Base-by-base conservation (phyloP, 2,888 invertebrate genomes). In the Drosophila pegasa region DNA sequence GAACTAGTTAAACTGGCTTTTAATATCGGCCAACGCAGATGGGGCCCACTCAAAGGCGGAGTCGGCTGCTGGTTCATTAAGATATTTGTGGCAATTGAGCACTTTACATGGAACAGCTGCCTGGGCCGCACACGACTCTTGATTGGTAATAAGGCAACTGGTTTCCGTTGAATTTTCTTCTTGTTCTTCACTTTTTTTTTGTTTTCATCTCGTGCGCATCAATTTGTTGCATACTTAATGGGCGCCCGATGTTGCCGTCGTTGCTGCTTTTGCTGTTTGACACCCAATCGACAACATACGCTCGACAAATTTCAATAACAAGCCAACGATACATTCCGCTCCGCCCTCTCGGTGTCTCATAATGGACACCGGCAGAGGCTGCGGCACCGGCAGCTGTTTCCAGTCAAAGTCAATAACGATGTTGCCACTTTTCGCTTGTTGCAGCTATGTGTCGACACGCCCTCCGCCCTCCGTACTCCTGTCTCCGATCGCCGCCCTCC, bases 291-390 rank as follows among this genome's bases (percentile, higher is more conserved):
- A 75, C 58, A 56, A 58, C 68, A 72, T 58, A 83, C 78, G 87
- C 78, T 80, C 74, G 64, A 76, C 71, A 80, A 84, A 80, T 84
- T 82, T 78, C 74, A 84, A 82, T 87, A 84, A 76, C 78, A 76
- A 64, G 59, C 48, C 45, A 40, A 16, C 52, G 40, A 45, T n/a
- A 52, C 38, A 22, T 4, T 33, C 35, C 14, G 5, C 38, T 6
- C n/a, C 29, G 33, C 48, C 25, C 10, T n/a, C 9, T 22, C 33
- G 2, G 5, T 33, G 33, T 33, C 55, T 18, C 55, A 54, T 22
- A 62, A 71, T 33, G 70, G 48, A 59, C 59, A 60, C 35, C 40
- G 38, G 38, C 20, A 4, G 41, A 33, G 55, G 55, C 50, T 29
- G 29, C 29, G 50, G 16, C 45, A 12, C 22, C 7, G 41, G 41